Percentiles rank a stretch among this genome's conserved stretches.
phyloP scores from a whole-genome alignment of 2,113 vertebrate genomes.

The Aspiorhynchus laticeps region DNA sequence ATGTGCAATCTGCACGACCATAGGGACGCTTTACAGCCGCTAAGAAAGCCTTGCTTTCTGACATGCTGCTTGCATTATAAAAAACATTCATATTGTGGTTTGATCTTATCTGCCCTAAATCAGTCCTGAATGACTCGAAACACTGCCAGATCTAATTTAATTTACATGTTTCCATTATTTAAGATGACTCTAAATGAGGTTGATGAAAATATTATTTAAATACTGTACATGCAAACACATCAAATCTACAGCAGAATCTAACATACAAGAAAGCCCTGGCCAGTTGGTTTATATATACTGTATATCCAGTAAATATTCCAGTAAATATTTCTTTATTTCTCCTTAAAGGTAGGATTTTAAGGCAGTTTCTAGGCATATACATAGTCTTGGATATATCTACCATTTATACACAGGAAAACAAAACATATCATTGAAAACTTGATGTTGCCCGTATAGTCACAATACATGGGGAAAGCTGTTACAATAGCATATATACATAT shows the following conservation, averaged over 20 bases:
- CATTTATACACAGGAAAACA: neutral
- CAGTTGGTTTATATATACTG: neutral
- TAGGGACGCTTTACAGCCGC: neutral
- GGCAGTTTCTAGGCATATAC: neutral
- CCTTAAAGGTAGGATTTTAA: neutral
- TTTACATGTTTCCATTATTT: neutral
- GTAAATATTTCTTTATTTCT: neutral
- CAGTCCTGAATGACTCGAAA: neutral
- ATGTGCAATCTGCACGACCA: neutral
- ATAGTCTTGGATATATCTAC: neutral
- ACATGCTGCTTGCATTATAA: conserved; percentile 42
- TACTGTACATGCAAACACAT: neutral
- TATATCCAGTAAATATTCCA: no score
- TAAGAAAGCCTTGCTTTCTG: neutral
- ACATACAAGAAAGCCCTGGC: neutral
- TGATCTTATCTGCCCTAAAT: neutral
- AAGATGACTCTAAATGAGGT: neutral
- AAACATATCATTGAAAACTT: neutral
- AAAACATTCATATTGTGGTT: neutral
- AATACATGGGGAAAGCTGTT: neutral
- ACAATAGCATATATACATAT: neutral
- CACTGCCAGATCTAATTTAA: neutral
- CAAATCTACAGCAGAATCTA: neutral
- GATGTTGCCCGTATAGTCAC: neutral
- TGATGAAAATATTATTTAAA: neutral